Evolutionary conservation across 2,888 invertebrate genomes (phyloP).

Genomic region (Cephus nigrinus): DNA sequence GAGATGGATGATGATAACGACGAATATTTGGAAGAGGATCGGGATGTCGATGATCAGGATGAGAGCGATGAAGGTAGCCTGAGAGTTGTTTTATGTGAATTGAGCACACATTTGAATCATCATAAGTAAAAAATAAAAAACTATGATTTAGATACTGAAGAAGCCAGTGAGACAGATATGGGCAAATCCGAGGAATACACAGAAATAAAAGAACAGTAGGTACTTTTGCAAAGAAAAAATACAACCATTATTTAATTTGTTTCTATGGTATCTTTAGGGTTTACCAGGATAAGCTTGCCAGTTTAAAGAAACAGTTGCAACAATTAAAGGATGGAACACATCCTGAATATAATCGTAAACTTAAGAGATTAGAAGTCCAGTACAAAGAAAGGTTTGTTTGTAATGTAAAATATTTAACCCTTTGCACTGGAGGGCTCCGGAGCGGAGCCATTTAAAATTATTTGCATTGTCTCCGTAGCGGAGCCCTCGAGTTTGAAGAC

Average conservation of each 20-base stretch:
- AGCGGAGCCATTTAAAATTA: too few species aligned
- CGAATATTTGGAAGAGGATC: constrained; percentile 77
- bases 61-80: constrained; percentile 71
- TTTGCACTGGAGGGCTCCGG: too few species aligned
- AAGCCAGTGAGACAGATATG: constrained; percentile 95
- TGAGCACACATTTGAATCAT: not conserved
- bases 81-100: constrained; percentile 3
- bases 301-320: constrained; percentile 88
- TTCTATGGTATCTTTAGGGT: constrained; percentile 71
- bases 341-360: constrained; percentile 85
- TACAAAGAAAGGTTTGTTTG: constrained; percentile 77
- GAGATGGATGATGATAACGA: constrained; percentile 80
- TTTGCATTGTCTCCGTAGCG: too few species aligned
- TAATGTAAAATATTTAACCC: not conserved
- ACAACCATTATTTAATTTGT: constrained; percentile 7
- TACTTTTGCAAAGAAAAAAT: constrained; percentile 19
- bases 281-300: constrained; percentile 91
- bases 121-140: constrained; percentile 11
- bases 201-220: constrained; percentile 90
- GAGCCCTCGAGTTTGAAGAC: too few species aligned
- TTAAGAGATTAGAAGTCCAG: constrained; percentile 84
- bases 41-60: constrained; percentile 74
- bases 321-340: constrained; percentile 88
- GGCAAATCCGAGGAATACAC: constrained; percentile 83
- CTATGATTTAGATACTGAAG: constrained; percentile 82